Conservation (phyloP, 2,797 vertebrate genomes). For the Parambassis ranga region DNA sequence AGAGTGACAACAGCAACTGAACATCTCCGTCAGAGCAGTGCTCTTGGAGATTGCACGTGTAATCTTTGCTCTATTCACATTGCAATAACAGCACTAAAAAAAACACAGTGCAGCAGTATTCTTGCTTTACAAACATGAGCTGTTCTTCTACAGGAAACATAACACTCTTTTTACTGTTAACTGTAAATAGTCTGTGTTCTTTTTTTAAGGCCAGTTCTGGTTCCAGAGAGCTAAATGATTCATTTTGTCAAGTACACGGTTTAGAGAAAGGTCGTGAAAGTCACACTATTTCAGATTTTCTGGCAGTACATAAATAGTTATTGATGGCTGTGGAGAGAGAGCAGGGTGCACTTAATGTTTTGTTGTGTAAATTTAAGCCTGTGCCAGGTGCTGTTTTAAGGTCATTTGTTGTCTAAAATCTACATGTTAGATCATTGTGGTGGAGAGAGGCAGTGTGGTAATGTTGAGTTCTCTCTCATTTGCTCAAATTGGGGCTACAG, state of each 20-base stretch:
- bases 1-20: constrained; percentile 25
- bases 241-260: constrained; percentile 26
- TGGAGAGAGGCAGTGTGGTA: background rate
- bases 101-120: constrained; percentile 49
- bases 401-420: constrained; percentile 6
- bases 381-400: constrained; percentile 9
- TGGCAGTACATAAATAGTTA: constrained; percentile 24
- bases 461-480: background rate
- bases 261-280: constrained; percentile 17
- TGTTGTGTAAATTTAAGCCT: constrained; percentile 16
- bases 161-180: constrained; percentile 65
- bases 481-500: constrained; percentile 1
- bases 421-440: constrained; percentile 7
- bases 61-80: constrained; percentile 53
- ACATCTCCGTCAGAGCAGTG: constrained; percentile 66
- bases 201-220: constrained; percentile 31
- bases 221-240: constrained; percentile 31
- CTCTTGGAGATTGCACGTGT: constrained; percentile 62
- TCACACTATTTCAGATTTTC: constrained; percentile 23
- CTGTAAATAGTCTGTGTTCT: constrained; percentile 65
- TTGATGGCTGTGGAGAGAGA: constrained; percentile 7
- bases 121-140: constrained; percentile 56
- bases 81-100: constrained; percentile 68
- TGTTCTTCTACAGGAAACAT: constrained; percentile 55
- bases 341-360: constrained; percentile 14